Evolutionary conservation across 2,888 invertebrate genomes (phyloP), one percentile per base, ranked within the genome.

Genomic region (Patella depressa): DNA sequence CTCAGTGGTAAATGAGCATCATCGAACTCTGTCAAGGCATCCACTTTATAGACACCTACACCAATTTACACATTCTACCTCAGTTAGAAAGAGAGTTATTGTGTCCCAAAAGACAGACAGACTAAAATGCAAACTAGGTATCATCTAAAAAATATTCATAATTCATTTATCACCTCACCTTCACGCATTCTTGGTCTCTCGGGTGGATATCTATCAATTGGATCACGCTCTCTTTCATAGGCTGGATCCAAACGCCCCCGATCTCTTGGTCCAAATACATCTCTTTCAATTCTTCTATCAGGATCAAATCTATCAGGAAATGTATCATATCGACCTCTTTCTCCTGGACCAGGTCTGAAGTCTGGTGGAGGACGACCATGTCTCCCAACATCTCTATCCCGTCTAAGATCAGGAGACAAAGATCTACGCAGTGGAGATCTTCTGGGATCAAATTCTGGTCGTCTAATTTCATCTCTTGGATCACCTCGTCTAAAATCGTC

Each of bases 401-500:
- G 65, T 11, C 65, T 65, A 11, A 65, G 24, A 65, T 65, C 65
- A 12, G 65, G 65, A 9, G 65, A 65, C 12, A 65, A 65, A 3
- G 65, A 65, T 65, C 65, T 65, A 24, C 17, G 19, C 12, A 24
- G 65, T 24, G 65, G 65, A 65, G 65, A 65, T 65, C 65, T 65
- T 65, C 65, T 9, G 14, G 19, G 65, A 65, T 65, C 65, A 24
- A 65, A 65, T 12, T 65, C 65, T 12, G 65, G 65, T 12, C 65
- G 78, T 29, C 69, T 53, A 17, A 34, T 57, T 53, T 80, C 77
- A 11, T 69, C 70, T 29, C 76, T 73, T 53, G 55, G 71, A 45
- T 80, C 80, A 71, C 65, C 70, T 45, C 79, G 72, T 14, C 74
- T 69, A 24, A 77, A 79, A n/a, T 75, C 71, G 7, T 57, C 77